Base-by-base conservation (phyloP, 2,797 vertebrate species). In the Premnoplex brunnescens region DNA sequence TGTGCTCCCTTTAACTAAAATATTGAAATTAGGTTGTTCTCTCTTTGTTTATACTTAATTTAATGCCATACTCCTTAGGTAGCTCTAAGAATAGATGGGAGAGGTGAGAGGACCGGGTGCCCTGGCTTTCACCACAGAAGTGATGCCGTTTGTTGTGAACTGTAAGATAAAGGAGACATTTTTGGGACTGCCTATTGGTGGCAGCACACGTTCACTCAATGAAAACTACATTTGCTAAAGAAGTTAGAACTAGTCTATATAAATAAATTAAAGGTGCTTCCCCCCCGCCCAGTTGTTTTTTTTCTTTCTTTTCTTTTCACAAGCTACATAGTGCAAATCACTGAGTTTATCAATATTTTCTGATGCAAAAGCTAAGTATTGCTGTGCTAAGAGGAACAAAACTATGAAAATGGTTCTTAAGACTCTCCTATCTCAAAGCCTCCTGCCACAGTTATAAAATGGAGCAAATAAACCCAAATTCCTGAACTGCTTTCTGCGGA, bases 151-250 rank as follows among this genome's bases (percentile, higher is more conserved):
- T 21, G 8, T 23, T 14, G 21, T 7, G 9, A 75, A 17, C 10
- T 43, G 55, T 52, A 21, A 82, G 64, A 83, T 49, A 14, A 77
- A 59, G 14, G 41, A 49, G 64, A 79, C 52, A 36, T 92, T 94
- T 80, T 63, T 12, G 37, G 24, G 63, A 3, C 30, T 32, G 88
- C 95, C 98, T 84, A 93, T 94, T 97, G 98, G 96, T 98, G 98
- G 98, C 97, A 96, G 97, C 97, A 97, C 95, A 43, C 9, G 96
- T 96, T 97, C 97, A 93, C 81, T 19, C 82, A 96, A 97, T 24
- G 43, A 12, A 43, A 56, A 20, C 44, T 9, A 4, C 51, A 22
- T 54, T 4, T 34, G 8, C 0, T 59, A 44, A 76, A 36, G 41
- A 79, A 87, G 80, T 88, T 81, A 69, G 64, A 96, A 72, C 20